phyloP scores from a whole-genome alignment of 2,113 vertebrate species.

The Psilopsiagon aymara region DNA sequence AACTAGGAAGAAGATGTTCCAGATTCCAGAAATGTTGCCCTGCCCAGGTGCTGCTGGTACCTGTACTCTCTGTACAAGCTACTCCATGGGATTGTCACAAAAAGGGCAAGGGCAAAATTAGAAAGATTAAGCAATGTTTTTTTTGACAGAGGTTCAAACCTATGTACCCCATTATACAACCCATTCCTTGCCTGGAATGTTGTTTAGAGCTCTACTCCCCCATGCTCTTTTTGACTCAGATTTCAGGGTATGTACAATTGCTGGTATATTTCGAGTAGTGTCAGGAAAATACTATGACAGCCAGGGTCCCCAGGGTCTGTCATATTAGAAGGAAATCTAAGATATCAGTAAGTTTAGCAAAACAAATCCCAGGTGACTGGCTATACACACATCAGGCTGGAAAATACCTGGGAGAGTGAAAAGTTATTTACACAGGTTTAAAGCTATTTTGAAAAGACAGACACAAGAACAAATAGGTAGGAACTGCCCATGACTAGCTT shows the following conservation, averaged over 20 bases:
- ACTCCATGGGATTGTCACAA: not conserved
- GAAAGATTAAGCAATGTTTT: not conserved
- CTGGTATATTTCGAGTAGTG: not conserved
- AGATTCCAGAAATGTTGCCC: not conserved
- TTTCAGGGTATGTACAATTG: not conserved
- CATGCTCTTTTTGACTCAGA: not conserved
- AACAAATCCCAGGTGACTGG: not conserved
- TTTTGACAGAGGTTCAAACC: not conserved
- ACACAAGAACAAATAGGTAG: slow-evolving; percentile 36
- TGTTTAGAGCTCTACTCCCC: not conserved
- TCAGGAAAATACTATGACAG: not conserved
- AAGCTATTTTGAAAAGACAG: slow-evolving; percentile 46
- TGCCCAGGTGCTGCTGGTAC: not conserved
- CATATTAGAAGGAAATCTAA: not conserved
- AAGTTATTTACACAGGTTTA: slow-evolving; percentile 31
- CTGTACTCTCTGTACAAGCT: not conserved
- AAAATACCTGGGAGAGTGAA: slow-evolving; percentile 1
- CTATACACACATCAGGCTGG: not conserved
- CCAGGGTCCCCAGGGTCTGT: not conserved
- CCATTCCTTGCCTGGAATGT: not conserved
- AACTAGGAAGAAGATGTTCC: not conserved
- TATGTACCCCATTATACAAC: not conserved
- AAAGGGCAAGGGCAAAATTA: not conserved
- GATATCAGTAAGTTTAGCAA: not conserved
- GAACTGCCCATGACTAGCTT: not conserved